These are phyloP conservation scores for Thalassoma bifasciatum DNA, from an alignment of 2,113 vertebrate genomes.

Conservation along the genomic window DNA sequence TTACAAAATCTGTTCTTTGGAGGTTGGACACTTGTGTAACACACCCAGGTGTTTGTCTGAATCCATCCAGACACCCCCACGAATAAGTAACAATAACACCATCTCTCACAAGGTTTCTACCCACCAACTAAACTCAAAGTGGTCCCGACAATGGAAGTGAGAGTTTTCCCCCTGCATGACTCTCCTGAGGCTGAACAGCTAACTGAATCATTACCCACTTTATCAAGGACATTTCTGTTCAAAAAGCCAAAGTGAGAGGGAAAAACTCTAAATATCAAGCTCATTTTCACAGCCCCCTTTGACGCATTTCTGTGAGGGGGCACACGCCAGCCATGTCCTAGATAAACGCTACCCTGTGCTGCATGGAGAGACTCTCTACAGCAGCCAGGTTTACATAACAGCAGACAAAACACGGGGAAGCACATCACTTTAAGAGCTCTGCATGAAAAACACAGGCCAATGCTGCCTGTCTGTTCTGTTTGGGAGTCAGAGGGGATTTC, in stretches of 20 bases:
- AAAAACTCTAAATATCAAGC: conserved; percentile 24
- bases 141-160: background rate
- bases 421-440: conserved; percentile 35
- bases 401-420: conserved; percentile 28
- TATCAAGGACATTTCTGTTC: conserved; percentile 39
- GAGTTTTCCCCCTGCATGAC: conserved; percentile 11
- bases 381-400: conserved; percentile 64
- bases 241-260: background rate
- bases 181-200: conserved; percentile 15
- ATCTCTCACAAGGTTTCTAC: conserved; percentile 12
- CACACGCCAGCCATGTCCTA: conserved; percentile 64
- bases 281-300: conserved; percentile 46
- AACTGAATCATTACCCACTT: conserved; percentile 39
- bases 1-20: background rate
- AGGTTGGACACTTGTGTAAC: background rate
- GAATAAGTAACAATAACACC: background rate
- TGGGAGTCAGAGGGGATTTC: background rate
- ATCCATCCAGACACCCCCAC: background rate
- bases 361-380: conserved; percentile 48
- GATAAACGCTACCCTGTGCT: conserved; percentile 58
- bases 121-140: background rate
- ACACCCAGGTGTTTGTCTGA: conserved; percentile 21
- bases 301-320: conserved; percentile 55
- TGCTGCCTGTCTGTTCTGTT: background rate
- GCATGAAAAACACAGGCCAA: background rate